Evolutionary conservation across 2,113 vertebrate species (phyloP).

Genomic region (Aleadryas rufinucha): DNA sequence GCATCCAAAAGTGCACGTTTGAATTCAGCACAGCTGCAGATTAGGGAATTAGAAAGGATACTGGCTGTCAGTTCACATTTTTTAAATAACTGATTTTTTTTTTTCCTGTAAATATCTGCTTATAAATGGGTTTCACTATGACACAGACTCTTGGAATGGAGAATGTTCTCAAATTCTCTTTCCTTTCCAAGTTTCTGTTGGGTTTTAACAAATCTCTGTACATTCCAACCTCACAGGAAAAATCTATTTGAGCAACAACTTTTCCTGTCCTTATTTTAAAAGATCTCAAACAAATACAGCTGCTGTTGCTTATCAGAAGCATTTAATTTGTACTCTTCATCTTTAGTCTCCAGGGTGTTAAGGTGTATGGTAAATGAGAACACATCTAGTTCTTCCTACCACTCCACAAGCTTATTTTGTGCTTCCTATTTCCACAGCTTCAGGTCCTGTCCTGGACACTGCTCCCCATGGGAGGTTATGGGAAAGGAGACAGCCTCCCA

Average conservation of each 20-base stretch:
- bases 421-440: background rate
- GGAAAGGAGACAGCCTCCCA: background rate
- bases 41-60: conserved; percentile 36
- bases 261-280: background rate
- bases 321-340: background rate
- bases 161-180: background rate
- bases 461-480: background rate
- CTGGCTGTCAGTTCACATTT: conserved; percentile 39
- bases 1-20: background rate
- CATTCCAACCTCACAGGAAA: background rate
- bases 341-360: background rate
- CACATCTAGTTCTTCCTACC: background rate
- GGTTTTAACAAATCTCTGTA: background rate
- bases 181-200: conserved; percentile 8
- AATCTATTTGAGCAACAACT: background rate
- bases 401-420: background rate
- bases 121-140: conserved; percentile 16
- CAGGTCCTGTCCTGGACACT: background rate
- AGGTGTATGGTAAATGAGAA: background rate
- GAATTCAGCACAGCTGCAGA: conserved; percentile 26
- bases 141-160: background rate
- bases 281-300: background rate
- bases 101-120: conserved; percentile 18
- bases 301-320: background rate
- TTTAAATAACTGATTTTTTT: conserved; percentile 41